phyloP scores from a whole-genome alignment of 2,797 vertebrate species.

The Gouania willdenowi region DNA sequence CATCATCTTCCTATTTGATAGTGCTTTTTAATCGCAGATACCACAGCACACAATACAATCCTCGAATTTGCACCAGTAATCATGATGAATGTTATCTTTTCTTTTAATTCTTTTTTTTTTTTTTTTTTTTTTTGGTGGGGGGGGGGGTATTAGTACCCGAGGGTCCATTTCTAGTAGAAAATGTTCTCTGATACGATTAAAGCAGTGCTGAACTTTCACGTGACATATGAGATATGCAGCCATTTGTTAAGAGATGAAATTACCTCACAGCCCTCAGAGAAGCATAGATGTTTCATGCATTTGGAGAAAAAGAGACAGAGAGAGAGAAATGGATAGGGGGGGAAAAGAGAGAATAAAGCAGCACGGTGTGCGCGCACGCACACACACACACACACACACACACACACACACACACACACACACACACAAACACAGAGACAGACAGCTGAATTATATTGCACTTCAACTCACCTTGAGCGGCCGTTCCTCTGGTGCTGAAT shows the following conservation, averaged over 20 bases:
- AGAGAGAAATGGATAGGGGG: not conserved
- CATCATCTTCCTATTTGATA: too few species aligned
- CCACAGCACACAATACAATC: conserved; percentile 13
- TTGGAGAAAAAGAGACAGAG: too few species aligned
- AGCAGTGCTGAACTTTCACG: conserved; percentile 60
- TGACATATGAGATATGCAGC: conserved; percentile 53
- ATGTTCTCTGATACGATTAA: conserved; percentile 16
- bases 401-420: conserved; percentile 13
- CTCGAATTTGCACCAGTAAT: conserved; percentile 7
- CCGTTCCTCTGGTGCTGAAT: conserved; percentile 91
- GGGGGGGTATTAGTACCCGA: too few species aligned
- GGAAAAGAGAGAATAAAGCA: conserved; percentile 2
- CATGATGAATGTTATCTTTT: conserved; percentile 16
- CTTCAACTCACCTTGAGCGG: conserved; percentile 98
- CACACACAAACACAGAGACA: conserved; percentile 25
- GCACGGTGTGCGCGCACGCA: too few species aligned
- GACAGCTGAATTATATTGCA: conserved; percentile 65
- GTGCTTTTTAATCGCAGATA: conserved; percentile 18
- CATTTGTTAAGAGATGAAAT: conserved; percentile 53
- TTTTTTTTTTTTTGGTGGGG: too few species aligned
- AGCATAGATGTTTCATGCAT: too few species aligned
- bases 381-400: conserved; percentile 20
- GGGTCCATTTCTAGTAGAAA: conserved; percentile 12
- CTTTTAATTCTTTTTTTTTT: too few species aligned
- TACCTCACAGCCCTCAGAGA: conserved; percentile 35